These are phyloP conservation scores for Sebastes fasciatus DNA, from an alignment of 2,113 vertebrate species.

Conservation along the genomic window DNA sequence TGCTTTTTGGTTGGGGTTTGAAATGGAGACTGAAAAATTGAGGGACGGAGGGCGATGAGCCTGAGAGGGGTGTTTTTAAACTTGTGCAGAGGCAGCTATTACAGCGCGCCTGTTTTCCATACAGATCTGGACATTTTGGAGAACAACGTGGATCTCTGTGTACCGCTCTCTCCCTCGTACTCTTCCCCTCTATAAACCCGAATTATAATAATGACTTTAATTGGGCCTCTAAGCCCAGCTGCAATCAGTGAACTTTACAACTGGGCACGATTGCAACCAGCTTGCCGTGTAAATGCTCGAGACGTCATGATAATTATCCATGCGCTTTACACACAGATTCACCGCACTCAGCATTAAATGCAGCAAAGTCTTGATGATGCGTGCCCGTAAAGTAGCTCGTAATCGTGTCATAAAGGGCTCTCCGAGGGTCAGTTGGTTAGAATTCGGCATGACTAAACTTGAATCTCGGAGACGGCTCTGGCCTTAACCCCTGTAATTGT, in stretches of 20 bases:
- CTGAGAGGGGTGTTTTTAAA: conserved; percentile 64
- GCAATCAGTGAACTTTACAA: conserved; percentile 81
- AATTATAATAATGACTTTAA: conserved; percentile 82
- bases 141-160: conserved; percentile 51
- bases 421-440: conserved; percentile 28
- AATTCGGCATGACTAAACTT: conserved; percentile 54
- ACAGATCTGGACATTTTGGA: conserved; percentile 44
- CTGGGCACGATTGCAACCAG: conserved; percentile 79
- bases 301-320: conserved; percentile 50
- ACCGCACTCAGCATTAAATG: conserved; percentile 23
- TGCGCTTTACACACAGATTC: conserved; percentile 31
- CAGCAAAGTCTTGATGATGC: conserved; percentile 19
- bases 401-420: conserved; percentile 24
- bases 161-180: conserved; percentile 19
- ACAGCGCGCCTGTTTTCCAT: conserved; percentile 61
- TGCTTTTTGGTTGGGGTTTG: conserved; percentile 69
- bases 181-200: conserved; percentile 69
- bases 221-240: conserved; percentile 71
- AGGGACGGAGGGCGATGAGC: conserved; percentile 53
- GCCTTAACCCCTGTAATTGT: conserved; percentile 54
- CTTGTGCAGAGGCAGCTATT: conserved; percentile 61
- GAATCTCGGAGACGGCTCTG: conserved; percentile 44
- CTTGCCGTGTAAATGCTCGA: conserved; percentile 64
- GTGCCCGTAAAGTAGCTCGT: conserved; percentile 26
- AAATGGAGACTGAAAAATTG: conserved; percentile 68